A percentile compares a stretch with the other conserved stretches of the same genome.
phyloP scores from a whole-genome alignment of 2,113 vertebrate genomes.

The Numenius arquata region DNA sequence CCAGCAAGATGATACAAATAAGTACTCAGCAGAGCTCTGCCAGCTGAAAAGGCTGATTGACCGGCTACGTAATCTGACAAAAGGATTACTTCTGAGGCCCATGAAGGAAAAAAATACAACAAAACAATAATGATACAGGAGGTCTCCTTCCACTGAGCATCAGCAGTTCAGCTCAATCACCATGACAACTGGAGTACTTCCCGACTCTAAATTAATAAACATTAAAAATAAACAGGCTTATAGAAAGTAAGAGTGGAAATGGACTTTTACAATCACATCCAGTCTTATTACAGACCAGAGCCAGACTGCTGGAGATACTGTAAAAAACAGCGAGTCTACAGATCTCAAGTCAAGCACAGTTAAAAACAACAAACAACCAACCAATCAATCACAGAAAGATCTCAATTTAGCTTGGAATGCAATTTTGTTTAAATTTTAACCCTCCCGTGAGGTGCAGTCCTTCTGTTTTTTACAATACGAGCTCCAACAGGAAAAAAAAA shows the following conservation, averaged over 20 bases:
- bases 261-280: not conserved
- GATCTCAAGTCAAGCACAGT: not conserved
- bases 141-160: not conserved
- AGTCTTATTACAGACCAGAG: not conserved
- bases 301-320: not conserved
- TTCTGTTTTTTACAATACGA: not conserved
- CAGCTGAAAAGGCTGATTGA: not conserved
- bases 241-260: not conserved
- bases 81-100: not conserved
- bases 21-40: not conserved
- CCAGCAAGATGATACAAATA: not conserved
- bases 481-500: not conserved
- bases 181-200: not conserved
- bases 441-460: not conserved
- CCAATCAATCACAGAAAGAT: not conserved
- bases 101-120: fast-evolving
- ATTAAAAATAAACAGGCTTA: not conserved
- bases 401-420: not conserved
- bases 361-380: not conserved
- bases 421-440: not conserved
- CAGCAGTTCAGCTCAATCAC: not conserved
- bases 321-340: not conserved
- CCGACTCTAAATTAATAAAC: not conserved
- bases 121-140: not conserved
- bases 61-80: not conserved